Percentiles rank a stretch among this genome's conserved stretches.
These are phyloP conservation scores for Micrasema longulum DNA, from an alignment of 1,140 invertebrate genomes.

Conservation along the genomic window DNA sequence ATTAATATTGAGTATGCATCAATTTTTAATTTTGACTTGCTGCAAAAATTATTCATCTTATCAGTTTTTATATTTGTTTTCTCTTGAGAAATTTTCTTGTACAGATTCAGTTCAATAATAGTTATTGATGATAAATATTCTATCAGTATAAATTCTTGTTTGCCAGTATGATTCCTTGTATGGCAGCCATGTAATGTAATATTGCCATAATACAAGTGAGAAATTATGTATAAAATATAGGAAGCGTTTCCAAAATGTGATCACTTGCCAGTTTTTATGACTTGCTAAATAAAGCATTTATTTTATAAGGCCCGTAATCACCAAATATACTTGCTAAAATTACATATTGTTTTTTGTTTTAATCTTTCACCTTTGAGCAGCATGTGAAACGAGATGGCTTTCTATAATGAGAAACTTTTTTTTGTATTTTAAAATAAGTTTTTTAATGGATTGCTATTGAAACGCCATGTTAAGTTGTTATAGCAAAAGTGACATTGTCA, in stretches of 20 bases:
- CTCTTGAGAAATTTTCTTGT: too few species aligned
- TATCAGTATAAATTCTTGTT: neutral
- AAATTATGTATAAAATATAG: constrained; percentile 25
- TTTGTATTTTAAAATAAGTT: too few species aligned
- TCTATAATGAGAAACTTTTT: too few species aligned
- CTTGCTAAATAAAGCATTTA: constrained; percentile 30
- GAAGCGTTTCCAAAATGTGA: constrained; percentile 43
- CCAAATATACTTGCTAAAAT: constrained; percentile 47
- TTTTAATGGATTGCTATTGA: too few species aligned
- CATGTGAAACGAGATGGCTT: too few species aligned
- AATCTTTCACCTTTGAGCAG: neutral
- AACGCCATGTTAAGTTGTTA: too few species aligned
- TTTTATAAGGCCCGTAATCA: constrained; percentile 48
- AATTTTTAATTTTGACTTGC: too few species aligned
- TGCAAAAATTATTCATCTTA: too few species aligned
- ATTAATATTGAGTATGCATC: too few species aligned
- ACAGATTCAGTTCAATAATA: too few species aligned
- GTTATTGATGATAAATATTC: too few species aligned
- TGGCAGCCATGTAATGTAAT: constrained; percentile 30
- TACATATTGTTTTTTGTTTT: neutral
- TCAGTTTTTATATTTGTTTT: too few species aligned
- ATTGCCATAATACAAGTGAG: constrained; percentile 38
- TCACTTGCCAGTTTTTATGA: constrained; percentile 49
- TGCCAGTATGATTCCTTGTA: constrained; percentile 15
- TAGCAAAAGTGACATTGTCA: neutral